Conservation (phyloP, 1,140 invertebrate genomes). For the Metaphire vulgaris region DNA sequence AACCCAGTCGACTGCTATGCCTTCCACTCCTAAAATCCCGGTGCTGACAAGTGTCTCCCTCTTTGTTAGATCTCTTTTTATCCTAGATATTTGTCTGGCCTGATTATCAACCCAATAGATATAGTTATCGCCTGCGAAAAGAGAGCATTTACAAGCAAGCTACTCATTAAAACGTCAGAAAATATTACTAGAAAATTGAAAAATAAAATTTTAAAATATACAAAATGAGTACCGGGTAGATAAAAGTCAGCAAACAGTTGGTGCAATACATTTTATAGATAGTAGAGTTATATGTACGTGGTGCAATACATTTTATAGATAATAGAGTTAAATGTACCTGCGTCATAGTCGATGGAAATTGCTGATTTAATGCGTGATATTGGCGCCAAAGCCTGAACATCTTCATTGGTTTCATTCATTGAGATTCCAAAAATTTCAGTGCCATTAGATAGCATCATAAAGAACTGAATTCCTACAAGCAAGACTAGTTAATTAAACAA, state of each 20-base stretch:
- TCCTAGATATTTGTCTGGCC: constrained; percentile 65
- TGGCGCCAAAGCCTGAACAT: constrained; percentile 60
- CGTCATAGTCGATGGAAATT: constrained; percentile 68
- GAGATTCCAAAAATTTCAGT: constrained; percentile 67
- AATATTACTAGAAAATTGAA: too few relatives aligned
- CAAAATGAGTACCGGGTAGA: too few relatives aligned
- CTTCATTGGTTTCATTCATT: constrained; percentile 50
- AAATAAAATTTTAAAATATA: too few relatives aligned
- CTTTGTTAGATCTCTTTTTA: constrained; percentile 69
- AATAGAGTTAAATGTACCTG: too few relatives aligned
- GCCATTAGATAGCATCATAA: constrained; percentile 69
- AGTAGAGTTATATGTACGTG: too few relatives aligned
- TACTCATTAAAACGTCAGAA: too few relatives aligned
- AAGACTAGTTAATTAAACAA: constrained; percentile 10
- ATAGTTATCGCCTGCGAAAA: constrained; percentile 53
- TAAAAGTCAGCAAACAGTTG: too few relatives aligned
- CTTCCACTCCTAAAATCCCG: constrained; percentile 57
- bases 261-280: too few relatives aligned
- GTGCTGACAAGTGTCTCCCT: constrained; percentile 57
- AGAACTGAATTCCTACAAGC: constrained; percentile 56
- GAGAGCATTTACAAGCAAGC: neutral
- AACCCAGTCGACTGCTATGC: constrained; percentile 61
- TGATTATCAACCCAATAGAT: constrained; percentile 76
- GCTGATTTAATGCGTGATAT: constrained; percentile 70
- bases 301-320: too few relatives aligned